Conservation (phyloP, 2,888 invertebrate species). For the Stenotaenia linearis region DNA sequence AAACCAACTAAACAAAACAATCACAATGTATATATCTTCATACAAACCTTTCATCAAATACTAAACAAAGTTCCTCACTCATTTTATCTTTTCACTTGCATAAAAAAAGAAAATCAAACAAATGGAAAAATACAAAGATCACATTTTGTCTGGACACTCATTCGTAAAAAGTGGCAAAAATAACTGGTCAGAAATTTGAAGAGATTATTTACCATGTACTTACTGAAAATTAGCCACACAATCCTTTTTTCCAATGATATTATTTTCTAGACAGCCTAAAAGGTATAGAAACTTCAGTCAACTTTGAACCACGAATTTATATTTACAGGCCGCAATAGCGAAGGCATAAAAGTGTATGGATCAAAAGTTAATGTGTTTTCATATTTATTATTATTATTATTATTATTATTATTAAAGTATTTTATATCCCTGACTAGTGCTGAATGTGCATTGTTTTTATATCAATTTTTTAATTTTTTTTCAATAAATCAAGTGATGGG, state of each 20-base stretch:
- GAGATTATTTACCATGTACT: conserved; percentile 28
- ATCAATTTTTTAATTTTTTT: background rate
- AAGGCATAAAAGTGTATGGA: background rate
- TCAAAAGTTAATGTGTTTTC: background rate
- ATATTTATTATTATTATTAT: background rate
- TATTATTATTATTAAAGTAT: background rate
- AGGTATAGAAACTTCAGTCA: conserved; percentile 34
- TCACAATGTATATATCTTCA: background rate
- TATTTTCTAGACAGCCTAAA: conserved; percentile 33
- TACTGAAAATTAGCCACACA: conserved; percentile 32
- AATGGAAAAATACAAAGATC: background rate
- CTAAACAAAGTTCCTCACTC: background rate
- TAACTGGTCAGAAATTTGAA: conserved; percentile 1
- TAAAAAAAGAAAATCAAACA: background rate
- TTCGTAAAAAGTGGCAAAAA: conserved; percentile 26
- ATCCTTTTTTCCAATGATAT: conserved; percentile 27
- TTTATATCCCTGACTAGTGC: background rate
- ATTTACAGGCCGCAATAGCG: background rate
- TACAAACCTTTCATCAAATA: conserved; percentile 6
- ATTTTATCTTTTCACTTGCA: background rate
- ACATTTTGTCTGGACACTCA: background rate
- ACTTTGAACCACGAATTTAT: conserved; percentile 4
- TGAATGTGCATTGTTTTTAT: background rate
- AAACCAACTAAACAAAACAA: background rate
- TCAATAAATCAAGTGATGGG: background rate